These are phyloP conservation scores for Lophochroa leadbeateri DNA, from an alignment of 2,113 vertebrate genomes.

Conservation along the genomic window DNA sequence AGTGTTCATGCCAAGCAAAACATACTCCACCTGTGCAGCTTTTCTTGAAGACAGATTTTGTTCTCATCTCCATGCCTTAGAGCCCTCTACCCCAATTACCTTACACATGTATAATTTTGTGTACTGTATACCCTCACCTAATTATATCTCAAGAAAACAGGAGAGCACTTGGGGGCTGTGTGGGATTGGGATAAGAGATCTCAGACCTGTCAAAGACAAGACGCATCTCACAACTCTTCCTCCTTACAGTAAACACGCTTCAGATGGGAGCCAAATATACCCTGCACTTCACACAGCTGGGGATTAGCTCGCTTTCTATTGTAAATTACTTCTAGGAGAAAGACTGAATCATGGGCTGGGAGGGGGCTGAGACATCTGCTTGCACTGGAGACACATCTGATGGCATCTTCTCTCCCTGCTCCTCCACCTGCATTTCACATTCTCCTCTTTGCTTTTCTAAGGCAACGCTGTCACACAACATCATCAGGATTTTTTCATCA, in stretches of 20 bases:
- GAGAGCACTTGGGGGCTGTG: background rate
- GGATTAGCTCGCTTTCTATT: background rate
- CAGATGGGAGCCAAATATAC: background rate
- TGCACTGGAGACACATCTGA: background rate
- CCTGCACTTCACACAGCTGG: conserved; percentile 5
- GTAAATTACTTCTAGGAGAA: conserved; percentile 48
- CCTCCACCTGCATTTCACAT: background rate
- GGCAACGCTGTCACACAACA: fast-evolving
- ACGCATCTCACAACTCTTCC: conserved; percentile 33
- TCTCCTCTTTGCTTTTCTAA: background rate
- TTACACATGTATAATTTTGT: background rate
- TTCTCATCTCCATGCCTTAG: background rate
- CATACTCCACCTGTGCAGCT: background rate
- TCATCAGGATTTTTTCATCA: fast-evolving
- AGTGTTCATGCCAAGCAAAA: background rate
- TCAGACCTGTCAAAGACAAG: background rate
- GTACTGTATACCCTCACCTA: background rate
- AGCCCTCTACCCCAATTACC: background rate
- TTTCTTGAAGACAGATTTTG: background rate
- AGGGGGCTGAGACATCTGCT: background rate
- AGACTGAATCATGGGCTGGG: background rate
- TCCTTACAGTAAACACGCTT: background rate
- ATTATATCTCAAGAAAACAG: background rate
- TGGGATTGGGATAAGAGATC: conserved; percentile 7
- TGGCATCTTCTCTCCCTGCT: background rate